Evolutionary conservation across 2,888 invertebrate species (phyloP).

Genomic region (Malacosoma neustria): DNA sequence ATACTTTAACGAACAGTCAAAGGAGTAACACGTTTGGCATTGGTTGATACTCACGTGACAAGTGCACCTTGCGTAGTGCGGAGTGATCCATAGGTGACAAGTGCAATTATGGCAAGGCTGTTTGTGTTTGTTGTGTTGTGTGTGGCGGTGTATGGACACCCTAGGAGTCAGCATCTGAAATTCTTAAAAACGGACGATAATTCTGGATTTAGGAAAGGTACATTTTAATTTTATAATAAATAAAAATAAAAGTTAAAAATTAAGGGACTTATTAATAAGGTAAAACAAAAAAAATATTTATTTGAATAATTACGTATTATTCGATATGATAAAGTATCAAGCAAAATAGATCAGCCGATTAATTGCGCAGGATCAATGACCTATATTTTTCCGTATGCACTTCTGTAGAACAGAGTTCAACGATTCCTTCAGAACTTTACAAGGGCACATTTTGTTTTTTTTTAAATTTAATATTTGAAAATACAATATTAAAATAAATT

Average conservation of each 20-base stretch:
- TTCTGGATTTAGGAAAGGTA: constrained; percentile 43
- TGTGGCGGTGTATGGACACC: constrained; percentile 31
- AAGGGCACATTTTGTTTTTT: background rate
- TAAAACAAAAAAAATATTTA: too few relatives aligned
- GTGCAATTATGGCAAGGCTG: constrained; percentile 41
- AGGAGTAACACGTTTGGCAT: constrained; percentile 41
- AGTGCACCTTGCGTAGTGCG: constrained; percentile 10
- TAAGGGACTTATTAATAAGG: too few relatives aligned
- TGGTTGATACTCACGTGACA: constrained; percentile 13
- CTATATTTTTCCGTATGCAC: background rate
- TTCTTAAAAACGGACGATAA: constrained; percentile 34
- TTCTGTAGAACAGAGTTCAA: background rate
- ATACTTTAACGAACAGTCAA: constrained; percentile 45
- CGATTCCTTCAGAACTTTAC: background rate
- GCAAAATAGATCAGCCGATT: too few relatives aligned
- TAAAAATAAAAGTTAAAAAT: too few relatives aligned
- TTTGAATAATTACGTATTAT: too few relatives aligned
- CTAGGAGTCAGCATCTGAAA: constrained; percentile 45
- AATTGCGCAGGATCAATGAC: background rate
- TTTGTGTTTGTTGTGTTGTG: constrained; percentile 41
- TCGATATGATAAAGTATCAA: too few relatives aligned
- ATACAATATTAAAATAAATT: too few relatives aligned
- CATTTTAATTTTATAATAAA: constrained; percentile 17
- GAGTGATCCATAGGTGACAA: constrained; percentile 24
- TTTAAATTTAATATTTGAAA: background rate